Conservation (phyloP, 1,140 invertebrate genomes). For the Scylla paramamosain region DNA sequence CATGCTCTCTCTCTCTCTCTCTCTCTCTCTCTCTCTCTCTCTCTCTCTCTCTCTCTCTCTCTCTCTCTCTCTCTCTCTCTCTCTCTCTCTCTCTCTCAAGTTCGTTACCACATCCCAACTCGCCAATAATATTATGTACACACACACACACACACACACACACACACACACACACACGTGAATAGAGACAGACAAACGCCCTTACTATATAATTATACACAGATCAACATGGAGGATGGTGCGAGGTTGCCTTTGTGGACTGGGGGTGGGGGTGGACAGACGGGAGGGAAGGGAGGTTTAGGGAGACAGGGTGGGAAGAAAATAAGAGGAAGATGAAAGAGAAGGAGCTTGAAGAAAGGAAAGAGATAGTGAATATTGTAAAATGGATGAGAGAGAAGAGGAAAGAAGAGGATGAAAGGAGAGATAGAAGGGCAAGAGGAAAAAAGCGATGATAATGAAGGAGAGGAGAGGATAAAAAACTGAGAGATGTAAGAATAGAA, state of each 20-base stretch:
- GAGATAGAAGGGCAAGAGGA: neutral
- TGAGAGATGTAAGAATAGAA: neutral
- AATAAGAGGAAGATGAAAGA: neutral
- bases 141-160: neutral
- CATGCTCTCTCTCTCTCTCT: neutral
- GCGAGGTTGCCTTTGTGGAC: no score
- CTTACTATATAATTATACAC: no score
- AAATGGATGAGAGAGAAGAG: neutral
- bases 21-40: no score
- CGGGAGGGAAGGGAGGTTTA: no score
- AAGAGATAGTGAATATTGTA: neutral
- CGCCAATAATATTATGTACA: no score
- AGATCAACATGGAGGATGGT: no score
- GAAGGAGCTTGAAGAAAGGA: neutral
- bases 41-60: neutral
- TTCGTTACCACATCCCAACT: no score
- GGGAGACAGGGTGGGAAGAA: no score
- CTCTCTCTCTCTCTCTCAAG: neutral
- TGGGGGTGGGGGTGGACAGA: no score
- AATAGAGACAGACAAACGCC: neutral
- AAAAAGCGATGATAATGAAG: neutral
- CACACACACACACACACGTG: slow-evolving; percentile 24
- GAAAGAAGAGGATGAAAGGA: no score
- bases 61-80: neutral
- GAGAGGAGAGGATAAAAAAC: neutral